phyloP scores from a whole-genome alignment of 64 coral and sea anemone species.

The Montipora capricornis region DNA sequence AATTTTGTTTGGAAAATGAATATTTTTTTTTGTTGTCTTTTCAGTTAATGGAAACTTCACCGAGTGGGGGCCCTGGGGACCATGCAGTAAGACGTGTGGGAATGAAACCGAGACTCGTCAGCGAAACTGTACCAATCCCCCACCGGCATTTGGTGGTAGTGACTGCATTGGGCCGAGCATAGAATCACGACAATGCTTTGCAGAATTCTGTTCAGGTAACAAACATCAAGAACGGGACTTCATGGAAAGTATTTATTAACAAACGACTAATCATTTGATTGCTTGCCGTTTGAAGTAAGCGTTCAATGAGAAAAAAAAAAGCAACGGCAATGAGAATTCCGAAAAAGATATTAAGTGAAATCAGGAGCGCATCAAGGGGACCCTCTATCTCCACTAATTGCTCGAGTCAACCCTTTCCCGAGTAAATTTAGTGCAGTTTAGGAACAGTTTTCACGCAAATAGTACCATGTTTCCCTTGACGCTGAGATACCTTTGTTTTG shows the following conservation, averaged over 20 bases:
- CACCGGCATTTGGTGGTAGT: constrained; percentile 27
- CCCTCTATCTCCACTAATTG: neutral
- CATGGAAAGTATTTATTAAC: too few relatives aligned
- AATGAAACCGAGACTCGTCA: constrained; percentile 27
- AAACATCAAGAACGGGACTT: too few relatives aligned
- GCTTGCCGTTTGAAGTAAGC: too few relatives aligned
- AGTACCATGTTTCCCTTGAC: too few relatives aligned
- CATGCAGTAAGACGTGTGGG: constrained; percentile 52
- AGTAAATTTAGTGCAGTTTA: neutral
- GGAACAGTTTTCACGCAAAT: neutral
- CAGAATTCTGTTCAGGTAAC: neutral
- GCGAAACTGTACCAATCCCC: constrained; percentile 28
- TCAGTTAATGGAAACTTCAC: too few relatives aligned
- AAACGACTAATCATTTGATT: too few relatives aligned
- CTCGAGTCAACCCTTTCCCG: constrained; percentile 39
- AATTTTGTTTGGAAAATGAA: too few relatives aligned
- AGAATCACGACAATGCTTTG: neutral
- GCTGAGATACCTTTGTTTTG: too few relatives aligned
- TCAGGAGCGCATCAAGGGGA: too few relatives aligned
- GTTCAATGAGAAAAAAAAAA: too few relatives aligned
- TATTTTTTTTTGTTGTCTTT: too few relatives aligned
- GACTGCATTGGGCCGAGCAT: constrained; percentile 4
- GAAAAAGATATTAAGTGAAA: neutral
- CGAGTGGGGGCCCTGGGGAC: neutral
- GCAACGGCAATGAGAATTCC: too few relatives aligned